Base-by-base conservation (phyloP, 2,888 invertebrate species). In the Thymelicus sylvestris region DNA sequence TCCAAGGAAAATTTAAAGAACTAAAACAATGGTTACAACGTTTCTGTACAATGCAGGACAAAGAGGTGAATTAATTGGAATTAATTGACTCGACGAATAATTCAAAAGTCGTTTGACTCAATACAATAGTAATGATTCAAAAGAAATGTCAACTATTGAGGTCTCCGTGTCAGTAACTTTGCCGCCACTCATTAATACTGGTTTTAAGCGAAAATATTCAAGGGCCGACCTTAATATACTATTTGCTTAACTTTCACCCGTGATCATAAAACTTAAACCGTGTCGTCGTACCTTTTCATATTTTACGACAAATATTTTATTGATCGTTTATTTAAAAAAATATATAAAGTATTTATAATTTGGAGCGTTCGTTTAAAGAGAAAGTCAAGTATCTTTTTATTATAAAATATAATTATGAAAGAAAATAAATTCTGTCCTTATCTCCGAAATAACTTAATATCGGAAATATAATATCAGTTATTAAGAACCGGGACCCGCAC, bases 201-300 rank as follows among this genome's bases (percentile, higher is more conserved):
- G 52, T 66, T 66, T 61, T 71, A 71, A 62, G 55, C 66, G 61
- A 71, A 70, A 66, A 66, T 62, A 66, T 66, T 71, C 66, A 71
- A 71, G 66, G 71, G 71, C 61, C 62, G 62, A 66, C 66, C 61
- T 66, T 66, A 71, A 71, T 66, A 61, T 44, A 7, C 47, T 66
- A 52, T 62, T 66, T 66, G 44, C 52, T 62, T 41, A 62, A 71
- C 71, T 71, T 71, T 71, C 66, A 52, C 57, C 68, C 24, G 47
- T 19, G 7, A 38, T 52, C 67, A 10, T 69, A 64, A 59, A 59
- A 48, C 65, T 60, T 64, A 64, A 64, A 64, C 24, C 48, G 59
- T 19, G 59, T 31, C 39, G 48, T 19, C 19, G 1, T 10, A 47
- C 15, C 39, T 24, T 52, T 31, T 12, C 0, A 31, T 12, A 44